Conservation (phyloP, 2,113 vertebrate genomes). For the Sorex fumeus region DNA sequence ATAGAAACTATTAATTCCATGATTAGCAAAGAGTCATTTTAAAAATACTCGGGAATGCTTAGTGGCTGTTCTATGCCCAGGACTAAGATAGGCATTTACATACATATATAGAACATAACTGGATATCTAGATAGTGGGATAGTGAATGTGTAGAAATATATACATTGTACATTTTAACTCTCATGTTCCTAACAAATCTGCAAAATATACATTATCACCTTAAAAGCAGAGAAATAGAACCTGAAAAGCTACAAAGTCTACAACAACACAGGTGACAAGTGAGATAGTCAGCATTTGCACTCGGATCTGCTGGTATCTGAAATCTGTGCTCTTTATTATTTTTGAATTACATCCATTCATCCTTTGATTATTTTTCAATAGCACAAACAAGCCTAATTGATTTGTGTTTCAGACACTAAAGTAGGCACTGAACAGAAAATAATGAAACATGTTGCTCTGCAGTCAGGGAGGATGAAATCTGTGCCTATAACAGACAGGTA, state of each 20-base stretch:
- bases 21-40: neutral
- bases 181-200: neutral
- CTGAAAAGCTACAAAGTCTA: neutral
- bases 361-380: neutral
- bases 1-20: neutral
- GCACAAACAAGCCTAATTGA: neutral
- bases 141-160: no score
- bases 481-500: neutral
- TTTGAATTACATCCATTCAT: neutral
- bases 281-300: neutral
- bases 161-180: no score
- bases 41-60: neutral
- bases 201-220: neutral
- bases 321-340: neutral
- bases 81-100: neutral
- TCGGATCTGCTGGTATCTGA: neutral
- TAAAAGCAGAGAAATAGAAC: neutral
- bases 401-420: neutral
- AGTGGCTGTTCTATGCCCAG: neutral
- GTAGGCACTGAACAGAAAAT: neutral
- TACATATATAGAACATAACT: no score
- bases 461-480: neutral
- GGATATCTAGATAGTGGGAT: no score
- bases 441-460: neutral
- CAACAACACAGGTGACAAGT: neutral